Evolutionary conservation across 2,113 vertebrate species (phyloP).

Genomic region (Scopus umbretta): DNA sequence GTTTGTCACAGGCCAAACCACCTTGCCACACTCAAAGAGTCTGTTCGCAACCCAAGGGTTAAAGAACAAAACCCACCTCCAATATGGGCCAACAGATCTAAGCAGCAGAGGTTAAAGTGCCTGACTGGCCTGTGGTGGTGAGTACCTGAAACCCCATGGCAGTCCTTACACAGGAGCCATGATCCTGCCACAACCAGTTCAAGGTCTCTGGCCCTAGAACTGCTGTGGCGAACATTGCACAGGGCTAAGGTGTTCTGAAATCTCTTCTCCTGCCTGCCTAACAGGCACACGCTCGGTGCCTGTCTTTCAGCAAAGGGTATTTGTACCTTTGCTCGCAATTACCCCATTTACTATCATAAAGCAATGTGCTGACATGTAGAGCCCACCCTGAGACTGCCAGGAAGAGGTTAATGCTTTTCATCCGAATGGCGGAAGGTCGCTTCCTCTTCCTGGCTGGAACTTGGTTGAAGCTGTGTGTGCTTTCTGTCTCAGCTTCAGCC

Average conservation of each 20-base stretch:
- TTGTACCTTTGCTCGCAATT: not conserved
- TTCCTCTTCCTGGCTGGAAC: not conserved
- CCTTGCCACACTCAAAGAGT: not conserved
- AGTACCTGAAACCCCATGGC: not conserved
- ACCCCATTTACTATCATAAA: not conserved
- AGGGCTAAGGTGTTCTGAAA: not conserved
- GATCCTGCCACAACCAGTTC: not conserved
- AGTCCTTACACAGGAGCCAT: not conserved
- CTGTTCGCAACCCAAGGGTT: not conserved
- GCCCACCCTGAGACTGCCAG: not conserved
- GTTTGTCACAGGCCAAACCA: not conserved
- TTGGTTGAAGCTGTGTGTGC: not conserved
- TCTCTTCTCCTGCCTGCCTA: not conserved
- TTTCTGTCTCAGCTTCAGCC: not conserved
- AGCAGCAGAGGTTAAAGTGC: not conserved
- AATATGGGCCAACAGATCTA: not conserved
- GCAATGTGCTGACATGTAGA: accelerated
- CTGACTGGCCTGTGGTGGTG: not conserved
- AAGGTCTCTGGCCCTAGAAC: not conserved
- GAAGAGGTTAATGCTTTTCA: not conserved
- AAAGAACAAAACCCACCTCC: not conserved
- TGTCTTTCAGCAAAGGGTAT: not conserved
- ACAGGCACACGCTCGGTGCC: too few species aligned
- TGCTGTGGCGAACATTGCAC: not conserved
- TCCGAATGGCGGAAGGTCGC: not conserved